Percentiles rank a stretch among this genome's conserved stretches.
phyloP scores from a whole-genome alignment of 1,140 invertebrate species.

The Psilanteris sp. region DNA sequence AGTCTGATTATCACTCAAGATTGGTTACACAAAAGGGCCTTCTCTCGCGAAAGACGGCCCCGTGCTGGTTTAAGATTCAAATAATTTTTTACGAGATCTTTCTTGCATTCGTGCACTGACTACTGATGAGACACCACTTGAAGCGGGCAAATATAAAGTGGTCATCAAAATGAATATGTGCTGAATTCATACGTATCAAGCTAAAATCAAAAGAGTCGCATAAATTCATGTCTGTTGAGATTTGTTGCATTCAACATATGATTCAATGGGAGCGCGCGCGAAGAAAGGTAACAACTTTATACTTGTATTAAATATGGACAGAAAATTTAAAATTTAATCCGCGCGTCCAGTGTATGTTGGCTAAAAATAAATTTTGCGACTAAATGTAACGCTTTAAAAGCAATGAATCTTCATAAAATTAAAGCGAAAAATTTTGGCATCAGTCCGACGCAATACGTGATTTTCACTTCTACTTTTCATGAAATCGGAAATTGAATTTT shows the following conservation, averaged over 20 bases:
- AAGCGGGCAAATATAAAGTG: conserved; percentile 52
- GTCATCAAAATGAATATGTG: conserved; percentile 59
- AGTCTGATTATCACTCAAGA: conserved; percentile 78
- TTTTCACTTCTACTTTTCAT: conserved; percentile 65
- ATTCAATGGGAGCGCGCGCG: conserved; percentile 22
- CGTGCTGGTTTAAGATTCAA: conserved; percentile 74
- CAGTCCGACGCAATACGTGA: conserved; percentile 52
- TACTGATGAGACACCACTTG: conserved; percentile 62
- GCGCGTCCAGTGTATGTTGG: no score
- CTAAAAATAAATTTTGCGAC: conserved; percentile 46
- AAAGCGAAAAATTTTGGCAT: conserved; percentile 59
- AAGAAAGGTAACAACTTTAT: conserved; percentile 29
- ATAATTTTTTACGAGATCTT: conserved; percentile 75
- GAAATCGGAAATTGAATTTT: conserved; percentile 64
- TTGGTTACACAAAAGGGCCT: conserved; percentile 72
- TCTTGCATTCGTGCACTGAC: conserved; percentile 61
- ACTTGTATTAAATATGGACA: conserved; percentile 22
- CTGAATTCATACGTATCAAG: conserved; percentile 59
- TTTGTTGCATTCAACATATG: conserved; percentile 41
- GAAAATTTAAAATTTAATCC: conserved; percentile 23
- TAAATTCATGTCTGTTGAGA: conserved; percentile 55
- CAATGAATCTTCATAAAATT: conserved; percentile 61
- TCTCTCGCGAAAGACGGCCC: conserved; percentile 64
- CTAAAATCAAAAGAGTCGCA: conserved; percentile 59
- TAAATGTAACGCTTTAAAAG: conserved; percentile 41